Base-by-base conservation (phyloP, 2,888 invertebrate genomes). In the Drosophila subquinaria region DNA sequence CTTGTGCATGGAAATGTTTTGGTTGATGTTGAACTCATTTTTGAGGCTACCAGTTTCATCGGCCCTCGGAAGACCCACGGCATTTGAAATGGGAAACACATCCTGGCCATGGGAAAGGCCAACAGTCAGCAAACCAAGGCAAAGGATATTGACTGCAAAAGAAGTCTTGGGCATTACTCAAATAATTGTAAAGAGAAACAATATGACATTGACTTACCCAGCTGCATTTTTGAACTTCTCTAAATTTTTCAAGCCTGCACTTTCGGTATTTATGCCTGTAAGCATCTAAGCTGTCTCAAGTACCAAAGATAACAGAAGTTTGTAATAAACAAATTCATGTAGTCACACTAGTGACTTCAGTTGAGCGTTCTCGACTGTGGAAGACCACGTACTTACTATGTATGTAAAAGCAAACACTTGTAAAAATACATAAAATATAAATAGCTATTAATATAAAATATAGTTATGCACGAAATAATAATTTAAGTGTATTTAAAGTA, bases 1-100 rank as follows among this genome's bases (percentile, higher is more conserved):
- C n/a, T 60, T 82, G 3, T 48, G 2, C 66, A 82, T 48, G 8
- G 1, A 23, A 1, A 78, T 68, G 5, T 53, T 64, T 48, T 80
- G 75, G 20, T 74, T 75, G 13, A 80, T 51, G n/a, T 75, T 79
- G n/a, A 63, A 57, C 6, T 55, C 40, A 51, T 69, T 75, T 20
- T 40, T 23, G 5, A 52, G 43, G 4, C 48, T 3, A 8, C 0
- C 6, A 9, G 35, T 23, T 6, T 0, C n/a, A 3, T 42, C 35
- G 1, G 27, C 11, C 1, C 10, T 23, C 1, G 43, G 27, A 4
- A 13, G 6, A 3, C 0, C n/a, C 13, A 38, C 45, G 4, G 50
- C 20, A 13, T 4, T 50, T 8, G 17, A 3, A 9, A 17, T 17
- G 17, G 17, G 17, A 17, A 27, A 35, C 9, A 79, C 36, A 30